Conservation (phyloP, 2,888 invertebrate genomes). For the Drosophila tanythrix region DNA sequence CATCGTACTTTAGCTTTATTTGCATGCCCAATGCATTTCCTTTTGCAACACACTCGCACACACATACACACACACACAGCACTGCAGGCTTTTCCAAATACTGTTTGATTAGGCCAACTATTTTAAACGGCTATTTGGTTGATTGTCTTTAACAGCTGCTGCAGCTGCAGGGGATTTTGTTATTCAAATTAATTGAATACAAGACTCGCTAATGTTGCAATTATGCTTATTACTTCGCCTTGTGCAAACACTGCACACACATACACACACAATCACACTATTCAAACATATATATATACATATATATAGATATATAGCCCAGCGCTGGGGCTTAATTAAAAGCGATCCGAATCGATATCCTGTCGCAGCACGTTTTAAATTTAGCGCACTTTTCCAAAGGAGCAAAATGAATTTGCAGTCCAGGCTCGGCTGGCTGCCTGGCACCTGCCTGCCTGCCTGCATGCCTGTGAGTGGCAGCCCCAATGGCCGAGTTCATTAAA, state of each 20-base stretch:
- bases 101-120: conserved; percentile 58
- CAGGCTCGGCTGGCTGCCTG: neutral
- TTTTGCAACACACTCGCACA: conserved; percentile 5
- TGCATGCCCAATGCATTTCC: conserved; percentile 40
- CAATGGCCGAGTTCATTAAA: conserved; percentile 65
- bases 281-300: conserved; percentile 34
- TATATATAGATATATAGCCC: conserved; percentile 16
- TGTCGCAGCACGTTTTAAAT: conserved; percentile 69
- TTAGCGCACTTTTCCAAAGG: conserved; percentile 48
- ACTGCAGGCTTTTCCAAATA: conserved; percentile 47
- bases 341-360: conserved; percentile 59
- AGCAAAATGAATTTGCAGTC: conserved; percentile 15
- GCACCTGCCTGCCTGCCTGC: neutral
- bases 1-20: conserved; percentile 5
- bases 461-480: conserved; percentile 23
- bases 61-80: conserved; percentile 5
- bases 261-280: conserved; percentile 28
- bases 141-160: conserved; percentile 20
- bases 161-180: conserved; percentile 27
- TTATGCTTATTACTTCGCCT: conserved; percentile 67
- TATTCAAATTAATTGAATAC: conserved; percentile 68
- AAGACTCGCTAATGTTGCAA: conserved; percentile 76
- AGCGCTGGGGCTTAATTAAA: conserved; percentile 67
- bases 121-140: conserved; percentile 30
- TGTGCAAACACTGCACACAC: conserved; percentile 21